Base-by-base conservation (phyloP, 1,140 invertebrate species). In the Lucilia cuprina region DNA sequence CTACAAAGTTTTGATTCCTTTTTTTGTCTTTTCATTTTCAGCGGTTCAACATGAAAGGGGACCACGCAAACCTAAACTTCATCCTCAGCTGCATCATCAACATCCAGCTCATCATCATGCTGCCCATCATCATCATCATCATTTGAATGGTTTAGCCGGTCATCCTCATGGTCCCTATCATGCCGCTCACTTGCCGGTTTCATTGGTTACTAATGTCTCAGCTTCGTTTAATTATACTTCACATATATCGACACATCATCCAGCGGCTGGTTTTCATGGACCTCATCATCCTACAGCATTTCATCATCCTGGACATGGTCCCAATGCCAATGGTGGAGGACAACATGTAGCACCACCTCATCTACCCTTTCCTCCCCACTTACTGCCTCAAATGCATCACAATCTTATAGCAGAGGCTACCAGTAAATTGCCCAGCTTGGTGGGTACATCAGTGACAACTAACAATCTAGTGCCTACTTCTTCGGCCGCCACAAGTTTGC, bases 1-100 rank as follows among this genome's bases (percentile, higher is more conserved):
- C 75, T 9, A n/a, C 8, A 74, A 74, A 25, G n/a, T 74, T 2
- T 74, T 13, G 1, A 14, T 74, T 74, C 65, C 7, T 74, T 82
- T 50, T 35, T 55, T 75, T 19, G 55, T 55, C 49, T n/a, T 34
- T 41, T 14, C 55, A 2, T 84, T 85, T 84, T 92, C 25, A 98
- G 98, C 98, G 88, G 98, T 99, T 47, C 98, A 99, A 92, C 98
- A 99, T 91, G 98, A 99, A 91, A 93, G 98, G 82, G 98, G 98
- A 12, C 98, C 98, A 0, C 93, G 98, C 30, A 98, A 98, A 90
- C 97, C 97, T 0, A 99, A 96, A 88, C 88, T 94, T 50, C 94
- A 91, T 86, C 90, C 89, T 8, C 89, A 90, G 25, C 19, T 91
- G 75, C 90, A 91, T 77, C 90, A 91, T 21, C 87, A 88, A 74